A percentile compares a stretch with the other conserved stretches of the same genome.
phyloP scores from a whole-genome alignment of 2,113 vertebrate genomes.

The Entelurus aequoreus region DNA sequence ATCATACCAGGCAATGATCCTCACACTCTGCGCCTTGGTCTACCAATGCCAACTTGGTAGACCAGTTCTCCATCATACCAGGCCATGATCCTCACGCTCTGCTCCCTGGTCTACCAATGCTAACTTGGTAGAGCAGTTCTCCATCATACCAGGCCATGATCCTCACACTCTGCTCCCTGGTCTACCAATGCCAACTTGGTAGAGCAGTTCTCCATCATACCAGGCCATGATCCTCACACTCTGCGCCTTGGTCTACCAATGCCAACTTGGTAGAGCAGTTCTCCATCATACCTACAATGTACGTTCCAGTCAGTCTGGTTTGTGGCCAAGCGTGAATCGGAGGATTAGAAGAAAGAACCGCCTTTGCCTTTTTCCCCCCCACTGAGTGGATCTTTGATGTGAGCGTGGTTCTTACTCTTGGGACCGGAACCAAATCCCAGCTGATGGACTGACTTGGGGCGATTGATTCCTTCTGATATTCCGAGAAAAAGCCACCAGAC shows the following conservation, averaged over 20 bases:
- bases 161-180: conserved; percentile 48
- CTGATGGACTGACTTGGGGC: no score
- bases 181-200: conserved; percentile 25
- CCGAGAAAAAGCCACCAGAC: no score
- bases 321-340: background rate
- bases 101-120: conserved; percentile 44
- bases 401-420: background rate
- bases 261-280: conserved; percentile 1
- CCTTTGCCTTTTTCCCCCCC: no score
- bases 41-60: conserved; percentile 16
- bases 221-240: conserved; percentile 22
- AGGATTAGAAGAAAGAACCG: background rate
- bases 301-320: background rate
- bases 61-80: background rate
- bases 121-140: background rate
- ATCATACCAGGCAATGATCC: background rate
- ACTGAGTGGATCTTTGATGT: background rate
- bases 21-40: conserved; percentile 51
- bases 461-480: no score
- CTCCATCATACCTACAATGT: background rate
- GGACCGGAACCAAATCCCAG: background rate
- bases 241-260: conserved; percentile 46
- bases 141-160: background rate
- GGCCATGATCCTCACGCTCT: conserved; percentile 30
- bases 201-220: background rate